A percentile compares a stretch with the other conserved stretches of the same genome.
Evolutionary conservation across 2,113 vertebrate species (phyloP).

Genomic region (Dromaius novaehollandiae): DNA sequence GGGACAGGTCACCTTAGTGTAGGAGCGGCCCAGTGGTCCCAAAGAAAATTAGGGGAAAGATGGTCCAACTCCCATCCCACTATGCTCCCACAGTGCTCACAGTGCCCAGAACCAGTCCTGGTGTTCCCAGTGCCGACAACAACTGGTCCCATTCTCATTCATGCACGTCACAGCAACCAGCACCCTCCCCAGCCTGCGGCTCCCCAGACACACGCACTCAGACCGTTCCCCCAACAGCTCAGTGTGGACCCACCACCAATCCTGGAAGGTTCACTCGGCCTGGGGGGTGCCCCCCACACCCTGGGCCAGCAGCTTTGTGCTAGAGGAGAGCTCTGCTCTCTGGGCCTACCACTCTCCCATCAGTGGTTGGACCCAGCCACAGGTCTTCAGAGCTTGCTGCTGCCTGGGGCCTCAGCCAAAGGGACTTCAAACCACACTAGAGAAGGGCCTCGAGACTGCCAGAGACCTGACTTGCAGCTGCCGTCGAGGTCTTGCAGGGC

Average conservation of each 20-base stretch:
- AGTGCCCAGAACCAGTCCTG: background rate
- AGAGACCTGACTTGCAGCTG: background rate
- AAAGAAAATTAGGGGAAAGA: background rate
- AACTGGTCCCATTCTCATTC: rapidly evolving
- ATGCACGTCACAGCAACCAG: background rate
- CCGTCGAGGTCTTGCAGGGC: background rate
- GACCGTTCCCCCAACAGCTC: background rate
- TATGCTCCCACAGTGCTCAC: rapidly evolving
- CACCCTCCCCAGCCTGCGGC: background rate
- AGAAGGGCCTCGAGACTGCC: background rate
- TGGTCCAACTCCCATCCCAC: rapidly evolving
- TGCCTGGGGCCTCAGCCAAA: too few species aligned
- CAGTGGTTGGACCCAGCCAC: background rate
- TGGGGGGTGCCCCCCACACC: background rate
- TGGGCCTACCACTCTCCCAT: rapidly evolving
- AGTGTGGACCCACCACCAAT: background rate
- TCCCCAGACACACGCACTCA: background rate
- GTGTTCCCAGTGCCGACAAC: background rate
- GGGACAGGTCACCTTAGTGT: background rate
- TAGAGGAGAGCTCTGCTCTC: background rate
- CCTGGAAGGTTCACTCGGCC: rapidly evolving
- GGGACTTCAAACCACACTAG: background rate
- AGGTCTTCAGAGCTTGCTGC: too few species aligned
- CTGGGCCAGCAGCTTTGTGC: background rate
- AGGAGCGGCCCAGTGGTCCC: background rate